phyloP scores from a whole-genome alignment of 2,797 vertebrate genomes.

The Orestias chungarensis region DNA sequence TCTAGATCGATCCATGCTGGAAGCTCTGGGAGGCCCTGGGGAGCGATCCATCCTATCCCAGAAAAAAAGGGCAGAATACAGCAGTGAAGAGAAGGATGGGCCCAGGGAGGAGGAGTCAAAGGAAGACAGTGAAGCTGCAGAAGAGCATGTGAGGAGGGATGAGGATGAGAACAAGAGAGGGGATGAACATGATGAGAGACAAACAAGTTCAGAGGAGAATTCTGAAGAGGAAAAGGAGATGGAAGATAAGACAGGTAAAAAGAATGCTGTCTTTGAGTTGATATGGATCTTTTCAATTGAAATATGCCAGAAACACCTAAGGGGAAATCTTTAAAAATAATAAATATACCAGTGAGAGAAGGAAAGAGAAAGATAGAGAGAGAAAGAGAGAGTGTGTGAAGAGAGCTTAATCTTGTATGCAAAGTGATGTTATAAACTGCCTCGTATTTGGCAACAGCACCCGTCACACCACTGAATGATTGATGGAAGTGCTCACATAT shows the following conservation, averaged over 20 bases:
- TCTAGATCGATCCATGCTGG: constrained; percentile 80
- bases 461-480: constrained; percentile 38
- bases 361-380: too few species aligned
- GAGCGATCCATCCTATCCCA: constrained; percentile 68
- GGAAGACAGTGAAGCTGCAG: constrained; percentile 28
- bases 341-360: background rate
- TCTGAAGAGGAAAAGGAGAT: constrained; percentile 39
- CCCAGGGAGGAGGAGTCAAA: constrained; percentile 46
- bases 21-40: constrained; percentile 70
- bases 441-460: constrained; percentile 31
- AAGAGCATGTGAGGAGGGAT: constrained; percentile 44
- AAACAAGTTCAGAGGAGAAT: constrained; percentile 41
- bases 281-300: background rate
- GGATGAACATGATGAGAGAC: constrained; percentile 66
- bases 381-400: too few species aligned
- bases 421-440: constrained; percentile 12
- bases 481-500: constrained; percentile 68
- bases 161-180: constrained; percentile 26
- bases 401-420: background rate
- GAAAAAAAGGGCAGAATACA: constrained; percentile 40
- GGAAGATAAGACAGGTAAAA: constrained; percentile 57
- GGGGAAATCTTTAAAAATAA: constrained; percentile 25
- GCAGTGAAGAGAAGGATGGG: constrained; percentile 37
- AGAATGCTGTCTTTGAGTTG: background rate
- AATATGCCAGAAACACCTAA: constrained; percentile 2